Base-by-base conservation (phyloP, 2,113 vertebrate genomes). In the Pampusana beccarii region DNA sequence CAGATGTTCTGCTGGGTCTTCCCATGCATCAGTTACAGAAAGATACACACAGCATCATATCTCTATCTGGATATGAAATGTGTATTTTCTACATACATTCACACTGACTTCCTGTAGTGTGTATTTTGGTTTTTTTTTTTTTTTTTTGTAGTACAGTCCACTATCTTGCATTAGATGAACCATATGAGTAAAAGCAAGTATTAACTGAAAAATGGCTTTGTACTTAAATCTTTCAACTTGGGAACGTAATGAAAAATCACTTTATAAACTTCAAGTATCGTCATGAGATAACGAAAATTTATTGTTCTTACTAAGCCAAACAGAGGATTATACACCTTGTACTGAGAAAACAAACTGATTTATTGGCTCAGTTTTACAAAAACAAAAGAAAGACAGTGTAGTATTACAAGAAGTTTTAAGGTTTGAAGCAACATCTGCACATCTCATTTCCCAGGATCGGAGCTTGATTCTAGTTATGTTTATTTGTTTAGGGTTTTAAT, bases 211-310 rank as follows among this genome's bases (percentile, higher is more conserved):
- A 90, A 60, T 40, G 38, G 23, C 29, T 89, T 91, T 75, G 24
- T 34, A 31, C 23, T 60, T 87, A 75, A 78, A 61, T 46, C 29
- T 79, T 79, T 84, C 60, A 46, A 12, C 6, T 46, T 74, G 38
- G 38, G 38, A 84, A 86, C 2, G 36, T 62, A 50, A 38, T 64
- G 86, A 86, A 91, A 87, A 95, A 89, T 69, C 16, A 21, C 57
- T 83, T 73, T 40, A 79, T 86, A 88, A 92, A 53, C 29, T 56
- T 92, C 56, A 84, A 78, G 34, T 71, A 56, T 66, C 62, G 60
- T 92, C 56, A 71, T 31, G 65, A 95, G 33, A 72, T 57, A 86
- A 89, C 38, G 38, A 79, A 90, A 88, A 84, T n/a, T 8, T 91
- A 61, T 71, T 88, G 31, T 70, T 78, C 34, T 67, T 84, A n/a